Evolutionary conservation across 2,797 vertebrate species (phyloP).

Genomic region (Hippocampus kuda): DNA sequence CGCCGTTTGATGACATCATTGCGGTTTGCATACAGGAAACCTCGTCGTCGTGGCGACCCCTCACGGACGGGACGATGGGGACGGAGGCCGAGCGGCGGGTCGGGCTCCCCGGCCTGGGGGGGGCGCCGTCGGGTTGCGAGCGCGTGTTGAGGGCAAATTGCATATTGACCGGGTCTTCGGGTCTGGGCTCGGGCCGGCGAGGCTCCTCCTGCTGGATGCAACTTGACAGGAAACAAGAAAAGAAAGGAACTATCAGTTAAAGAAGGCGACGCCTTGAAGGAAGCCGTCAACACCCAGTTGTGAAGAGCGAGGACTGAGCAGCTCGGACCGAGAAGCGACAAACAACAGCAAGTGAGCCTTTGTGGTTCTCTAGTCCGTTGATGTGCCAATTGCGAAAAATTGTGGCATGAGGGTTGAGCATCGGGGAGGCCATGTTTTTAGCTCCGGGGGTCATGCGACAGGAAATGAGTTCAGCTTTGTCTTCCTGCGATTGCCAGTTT

Average conservation of each 20-base stretch:
- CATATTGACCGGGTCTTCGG: conserved; percentile 50
- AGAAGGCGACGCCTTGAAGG: too few species aligned
- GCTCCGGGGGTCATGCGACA: neutral
- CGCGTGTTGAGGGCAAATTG: conserved; percentile 21
- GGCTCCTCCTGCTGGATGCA: conserved; percentile 5
- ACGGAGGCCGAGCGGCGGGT: conserved; percentile 39
- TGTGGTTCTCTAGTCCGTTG: too few species aligned
- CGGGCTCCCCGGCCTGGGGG: conserved; percentile 30
- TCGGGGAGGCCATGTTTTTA: too few species aligned
- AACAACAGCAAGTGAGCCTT: too few species aligned
- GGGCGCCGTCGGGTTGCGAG: conserved; percentile 4
- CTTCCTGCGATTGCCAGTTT: neutral
- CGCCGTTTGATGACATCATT: conserved; percentile 20
- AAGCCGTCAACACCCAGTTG: neutral
- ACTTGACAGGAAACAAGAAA: neutral
- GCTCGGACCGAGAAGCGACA: too few species aligned
- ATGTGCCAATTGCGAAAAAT: neutral
- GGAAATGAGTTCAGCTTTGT: neutral
- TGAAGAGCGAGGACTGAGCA: neutral
- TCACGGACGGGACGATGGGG: conserved; percentile 69
- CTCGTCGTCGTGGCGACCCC: conserved; percentile 59
- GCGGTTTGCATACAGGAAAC: conserved; percentile 67
- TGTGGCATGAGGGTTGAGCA: neutral
- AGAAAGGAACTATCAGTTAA: neutral
- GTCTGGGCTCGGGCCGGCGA: conserved; percentile 29